Evolutionary conservation across 2,888 invertebrate genomes (phyloP).

Genomic region (Aphidoletes aphidimyza): DNA sequence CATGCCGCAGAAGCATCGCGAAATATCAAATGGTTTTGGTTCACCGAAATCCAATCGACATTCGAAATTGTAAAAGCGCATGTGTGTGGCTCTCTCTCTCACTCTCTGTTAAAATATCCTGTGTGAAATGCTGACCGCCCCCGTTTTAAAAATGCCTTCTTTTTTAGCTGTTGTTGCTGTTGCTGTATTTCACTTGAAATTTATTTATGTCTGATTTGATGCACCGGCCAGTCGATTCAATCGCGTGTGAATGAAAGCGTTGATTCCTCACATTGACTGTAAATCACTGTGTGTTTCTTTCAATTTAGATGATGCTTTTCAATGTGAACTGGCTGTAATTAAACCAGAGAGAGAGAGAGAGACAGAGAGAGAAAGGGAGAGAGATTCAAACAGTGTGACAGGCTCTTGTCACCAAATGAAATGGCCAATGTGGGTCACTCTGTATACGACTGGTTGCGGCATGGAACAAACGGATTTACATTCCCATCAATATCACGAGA

Average conservation of each 20-base stretch:
- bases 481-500: no score
- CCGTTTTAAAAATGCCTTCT: slow-evolving; percentile 26
- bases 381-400: no score
- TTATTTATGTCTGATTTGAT: not conserved
- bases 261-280: slow-evolving; percentile 2
- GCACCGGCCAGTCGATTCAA: not conserved
- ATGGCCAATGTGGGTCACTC: no score
- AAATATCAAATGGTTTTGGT: not conserved
- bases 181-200: not conserved
- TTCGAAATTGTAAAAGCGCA: no score
- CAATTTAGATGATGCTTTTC: not conserved
- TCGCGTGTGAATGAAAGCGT: slow-evolving; percentile 29
- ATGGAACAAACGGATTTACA: no score
- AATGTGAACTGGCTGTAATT: slow-evolving; percentile 25
- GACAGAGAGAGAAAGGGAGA: not conserved
- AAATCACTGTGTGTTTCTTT: not conserved
- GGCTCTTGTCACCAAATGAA: no score
- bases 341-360: not conserved
- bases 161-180: not conserved
- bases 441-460: no score
- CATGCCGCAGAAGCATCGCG: no score
- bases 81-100: not conserved
- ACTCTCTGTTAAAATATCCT: no score
- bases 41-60: not conserved
- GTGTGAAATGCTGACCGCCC: slow-evolving; percentile 45